phyloP scores from a whole-genome alignment of 2,113 vertebrate species.

The Ancistrus triradiatus region DNA sequence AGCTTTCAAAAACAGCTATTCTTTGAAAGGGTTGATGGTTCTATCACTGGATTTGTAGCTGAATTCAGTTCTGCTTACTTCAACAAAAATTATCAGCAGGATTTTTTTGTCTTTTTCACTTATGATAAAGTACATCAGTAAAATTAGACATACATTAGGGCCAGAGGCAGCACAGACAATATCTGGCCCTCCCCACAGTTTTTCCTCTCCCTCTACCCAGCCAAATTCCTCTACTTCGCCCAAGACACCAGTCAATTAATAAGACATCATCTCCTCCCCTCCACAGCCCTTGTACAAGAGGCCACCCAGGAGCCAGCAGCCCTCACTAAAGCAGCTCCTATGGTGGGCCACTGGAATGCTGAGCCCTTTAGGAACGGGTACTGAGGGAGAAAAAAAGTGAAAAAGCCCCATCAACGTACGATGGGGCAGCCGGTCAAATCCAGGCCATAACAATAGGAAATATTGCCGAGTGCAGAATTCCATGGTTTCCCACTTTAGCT shows the following conservation, averaged over 20 bases:
- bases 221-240: constrained; percentile 69
- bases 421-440: constrained; percentile 58
- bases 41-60: neutral
- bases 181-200: constrained; percentile 26
- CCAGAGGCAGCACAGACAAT: constrained; percentile 24
- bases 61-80: neutral
- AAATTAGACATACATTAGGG: constrained; percentile 26
- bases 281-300: constrained; percentile 60
- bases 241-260: constrained; percentile 79
- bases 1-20: constrained; percentile 18
- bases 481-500: constrained; percentile 57
- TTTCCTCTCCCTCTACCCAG: constrained; percentile 39
- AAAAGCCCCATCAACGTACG: constrained; percentile 63
- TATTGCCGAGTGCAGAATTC: constrained; percentile 52
- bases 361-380: constrained; percentile 55
- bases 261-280: constrained; percentile 78
- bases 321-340: constrained; percentile 68
- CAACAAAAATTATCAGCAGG: constrained; percentile 12
- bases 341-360: constrained; percentile 77
- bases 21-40: neutral
- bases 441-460: constrained; percentile 63
- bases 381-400: constrained; percentile 58
- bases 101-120: constrained; percentile 3
- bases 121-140: constrained; percentile 8
- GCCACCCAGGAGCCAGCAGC: constrained; percentile 72